Evolutionary conservation across 2,113 vertebrate species (phyloP).

Genomic region (Oophaga pumilio): DNA sequence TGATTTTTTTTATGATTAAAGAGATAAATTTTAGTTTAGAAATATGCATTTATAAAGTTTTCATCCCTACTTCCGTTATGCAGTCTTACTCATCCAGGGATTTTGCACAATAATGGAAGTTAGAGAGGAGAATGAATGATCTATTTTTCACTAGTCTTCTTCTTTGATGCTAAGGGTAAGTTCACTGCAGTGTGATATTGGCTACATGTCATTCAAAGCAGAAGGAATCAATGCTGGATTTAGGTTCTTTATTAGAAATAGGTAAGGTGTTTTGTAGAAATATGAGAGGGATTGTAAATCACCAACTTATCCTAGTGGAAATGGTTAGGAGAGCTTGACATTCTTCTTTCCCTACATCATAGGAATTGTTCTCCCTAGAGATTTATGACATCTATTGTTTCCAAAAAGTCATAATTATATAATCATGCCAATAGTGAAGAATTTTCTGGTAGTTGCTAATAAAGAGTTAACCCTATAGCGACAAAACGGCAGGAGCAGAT

Average conservation of each 20-base stretch:
- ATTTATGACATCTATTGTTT: not conserved
- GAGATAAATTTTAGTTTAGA: not conserved
- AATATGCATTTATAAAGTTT: not conserved
- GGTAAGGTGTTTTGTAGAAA: slow-evolving; percentile 36
- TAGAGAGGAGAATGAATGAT: slow-evolving; percentile 8
- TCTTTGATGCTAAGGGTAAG: not conserved
- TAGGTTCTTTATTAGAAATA: slow-evolving; percentile 47
- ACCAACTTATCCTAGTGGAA: slow-evolving; percentile 17
- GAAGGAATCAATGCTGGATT: slow-evolving; percentile 42
- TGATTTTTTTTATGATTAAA: not conserved
- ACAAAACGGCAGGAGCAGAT: not conserved
- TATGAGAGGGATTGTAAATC: slow-evolving; percentile 21
- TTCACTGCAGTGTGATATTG: slow-evolving; percentile 32
- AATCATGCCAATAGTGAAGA: not conserved
- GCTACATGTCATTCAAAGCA: slow-evolving; percentile 43
- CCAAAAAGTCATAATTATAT: not conserved
- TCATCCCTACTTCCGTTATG: not conserved
- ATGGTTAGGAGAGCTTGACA: slow-evolving; percentile 26
- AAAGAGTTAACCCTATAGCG: not conserved
- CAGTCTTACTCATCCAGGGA: not conserved
- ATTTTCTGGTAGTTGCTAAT: not conserved
- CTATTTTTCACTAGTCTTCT: slow-evolving; percentile 2
- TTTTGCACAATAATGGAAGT: not conserved
- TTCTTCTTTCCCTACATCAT: not conserved
- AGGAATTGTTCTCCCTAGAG: not conserved